These are phyloP conservation scores for mouse (Mus musculus) DNA, from an alignment of 2,113 vertebrate genomes.

Conservation along the genomic window DNA sequence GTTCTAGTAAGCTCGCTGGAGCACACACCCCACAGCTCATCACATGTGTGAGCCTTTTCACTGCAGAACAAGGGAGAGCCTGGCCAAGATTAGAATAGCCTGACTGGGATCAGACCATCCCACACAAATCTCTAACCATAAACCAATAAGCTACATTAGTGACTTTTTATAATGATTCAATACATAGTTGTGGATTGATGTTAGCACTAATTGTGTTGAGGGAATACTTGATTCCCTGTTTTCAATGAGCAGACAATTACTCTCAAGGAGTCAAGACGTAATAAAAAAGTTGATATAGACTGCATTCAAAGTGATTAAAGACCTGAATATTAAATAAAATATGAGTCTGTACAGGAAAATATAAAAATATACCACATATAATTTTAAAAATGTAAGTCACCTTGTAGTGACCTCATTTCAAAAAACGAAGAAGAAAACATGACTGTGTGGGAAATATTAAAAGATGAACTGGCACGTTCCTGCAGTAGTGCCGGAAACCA, in stretches of 20 bases:
- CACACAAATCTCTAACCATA: background rate
- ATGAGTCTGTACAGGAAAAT: background rate
- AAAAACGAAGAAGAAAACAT: background rate
- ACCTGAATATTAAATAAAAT: background rate
- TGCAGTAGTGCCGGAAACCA: too few species aligned
- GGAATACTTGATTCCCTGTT: background rate
- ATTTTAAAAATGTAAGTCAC: background rate
- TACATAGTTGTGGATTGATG: too few species aligned
- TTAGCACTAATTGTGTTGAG: background rate
- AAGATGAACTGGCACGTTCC: too few species aligned
- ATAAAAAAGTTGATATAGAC: background rate
- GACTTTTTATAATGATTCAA: too few species aligned
- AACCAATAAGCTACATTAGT: too few species aligned
- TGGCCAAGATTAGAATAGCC: background rate
- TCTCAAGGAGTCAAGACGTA: background rate
- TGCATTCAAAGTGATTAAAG: background rate
- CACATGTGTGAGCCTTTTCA: too few species aligned
- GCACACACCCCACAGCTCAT: background rate
- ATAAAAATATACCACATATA: background rate
- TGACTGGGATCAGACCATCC: too few species aligned
- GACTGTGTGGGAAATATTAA: too few species aligned
- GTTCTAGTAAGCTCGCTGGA: background rate
- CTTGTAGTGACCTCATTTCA: background rate
- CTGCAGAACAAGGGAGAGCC: background rate
- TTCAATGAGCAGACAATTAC: background rate